These are phyloP conservation scores for Chelonus formosanus DNA, from an alignment of 2,888 invertebrate genomes.

Conservation along the genomic window DNA sequence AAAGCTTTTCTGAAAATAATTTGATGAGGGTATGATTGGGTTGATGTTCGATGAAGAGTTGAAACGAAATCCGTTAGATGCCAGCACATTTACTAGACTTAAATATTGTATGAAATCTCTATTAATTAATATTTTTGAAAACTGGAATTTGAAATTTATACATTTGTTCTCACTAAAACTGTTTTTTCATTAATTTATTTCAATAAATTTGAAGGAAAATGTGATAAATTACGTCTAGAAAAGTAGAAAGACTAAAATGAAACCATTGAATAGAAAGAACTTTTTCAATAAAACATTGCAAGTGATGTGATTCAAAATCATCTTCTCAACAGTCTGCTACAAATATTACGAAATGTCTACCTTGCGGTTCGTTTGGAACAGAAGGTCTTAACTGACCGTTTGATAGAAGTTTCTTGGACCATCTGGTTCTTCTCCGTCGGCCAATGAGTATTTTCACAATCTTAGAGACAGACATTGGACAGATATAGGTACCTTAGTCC, in stretches of 20 bases:
- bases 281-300: not conserved
- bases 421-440: conserved; percentile 28
- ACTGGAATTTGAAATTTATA: no score
- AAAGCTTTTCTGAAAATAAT: no score
- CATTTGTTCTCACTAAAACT: no score
- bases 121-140: no score
- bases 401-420: conserved; percentile 37
- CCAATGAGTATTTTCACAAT: conserved; percentile 17
- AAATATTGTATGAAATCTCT: not conserved
- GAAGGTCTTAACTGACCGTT: conserved; percentile 54
- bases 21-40: conserved; percentile 7
- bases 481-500: not conserved
- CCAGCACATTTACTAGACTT: conserved; percentile 47
- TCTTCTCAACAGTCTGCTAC: conserved; percentile 17
- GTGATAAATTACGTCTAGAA: no score
- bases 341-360: conserved; percentile 54
- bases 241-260: no score
- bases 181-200: no score
- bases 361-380: conserved; percentile 63
- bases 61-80: conserved; percentile 50
- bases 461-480: conserved; percentile 1
- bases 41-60: conserved; percentile 43
- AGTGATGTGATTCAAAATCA: conserved; percentile 29
- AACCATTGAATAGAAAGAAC: no score
- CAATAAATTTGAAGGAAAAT: no score